These are phyloP conservation scores for Papilio demoleus DNA, from an alignment of 2,888 invertebrate species.

Conservation along the genomic window DNA sequence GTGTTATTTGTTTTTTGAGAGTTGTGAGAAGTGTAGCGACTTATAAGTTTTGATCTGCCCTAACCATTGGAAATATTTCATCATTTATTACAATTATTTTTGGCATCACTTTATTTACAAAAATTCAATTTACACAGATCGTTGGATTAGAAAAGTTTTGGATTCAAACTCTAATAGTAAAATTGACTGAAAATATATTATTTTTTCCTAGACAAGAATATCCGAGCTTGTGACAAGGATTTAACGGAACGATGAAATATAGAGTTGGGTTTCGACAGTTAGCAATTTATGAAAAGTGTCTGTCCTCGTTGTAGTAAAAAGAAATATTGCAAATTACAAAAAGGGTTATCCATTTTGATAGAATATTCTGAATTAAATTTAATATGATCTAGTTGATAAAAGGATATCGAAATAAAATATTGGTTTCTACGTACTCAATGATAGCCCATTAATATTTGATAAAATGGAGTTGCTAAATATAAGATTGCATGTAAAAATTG, in stretches of 20 bases:
- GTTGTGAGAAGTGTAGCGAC: not conserved
- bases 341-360: not conserved
- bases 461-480: no score
- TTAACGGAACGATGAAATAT: constrained; percentile 29
- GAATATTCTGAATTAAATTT: not conserved
- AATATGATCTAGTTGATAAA: not conserved
- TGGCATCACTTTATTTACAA: no score
- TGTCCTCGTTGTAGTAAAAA: not conserved
- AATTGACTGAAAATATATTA: not conserved
- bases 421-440: no score
- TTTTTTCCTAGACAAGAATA: not conserved
- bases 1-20: not conserved
- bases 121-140: no score
- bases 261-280: constrained; percentile 12
- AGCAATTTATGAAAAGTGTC: constrained; percentile 20
- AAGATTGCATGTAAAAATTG: no score
- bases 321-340: constrained; percentile 8
- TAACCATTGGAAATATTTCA: not conserved
- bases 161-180: not conserved
- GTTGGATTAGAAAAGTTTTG: not conserved
- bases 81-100: not conserved
- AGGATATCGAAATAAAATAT: not conserved
- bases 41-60: not conserved
- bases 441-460: no score
- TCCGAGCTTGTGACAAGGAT: constrained; percentile 4